phyloP scores from a whole-genome alignment of 2,888 invertebrate species.

The Acleris holmiana region DNA sequence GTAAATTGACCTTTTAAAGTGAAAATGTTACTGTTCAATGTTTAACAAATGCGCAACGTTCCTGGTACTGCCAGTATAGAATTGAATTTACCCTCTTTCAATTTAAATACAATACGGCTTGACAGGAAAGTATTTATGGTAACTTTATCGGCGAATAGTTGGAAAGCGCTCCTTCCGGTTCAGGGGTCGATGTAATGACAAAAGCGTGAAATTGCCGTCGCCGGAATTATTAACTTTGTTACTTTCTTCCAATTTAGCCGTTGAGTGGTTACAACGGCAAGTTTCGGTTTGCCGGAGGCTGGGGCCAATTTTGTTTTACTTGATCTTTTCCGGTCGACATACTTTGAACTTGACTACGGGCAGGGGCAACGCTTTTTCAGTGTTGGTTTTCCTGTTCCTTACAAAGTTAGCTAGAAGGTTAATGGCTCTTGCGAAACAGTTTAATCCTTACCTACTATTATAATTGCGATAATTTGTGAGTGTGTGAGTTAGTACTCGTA shows the following conservation, averaged over 20 bases:
- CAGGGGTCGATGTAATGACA: constrained; percentile 42
- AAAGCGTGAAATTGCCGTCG: constrained; percentile 56
- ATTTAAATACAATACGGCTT: background rate
- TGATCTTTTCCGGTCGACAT: constrained; percentile 9
- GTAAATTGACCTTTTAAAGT: background rate
- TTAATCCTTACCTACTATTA: too few relatives aligned
- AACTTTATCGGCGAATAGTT: constrained; percentile 32
- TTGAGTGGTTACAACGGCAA: constrained; percentile 29
- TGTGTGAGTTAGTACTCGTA: too few relatives aligned
- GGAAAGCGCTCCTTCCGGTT: constrained; percentile 33
- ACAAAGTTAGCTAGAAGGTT: too few relatives aligned
- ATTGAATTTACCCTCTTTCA: constrained; percentile 2
- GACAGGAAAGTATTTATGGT: constrained; percentile 22
- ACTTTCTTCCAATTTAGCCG: constrained; percentile 36
- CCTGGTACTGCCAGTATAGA: background rate
- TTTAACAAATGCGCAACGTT: too few relatives aligned
- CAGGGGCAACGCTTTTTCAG: too few relatives aligned
- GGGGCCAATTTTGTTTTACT: constrained; percentile 10
- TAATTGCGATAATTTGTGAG: too few relatives aligned
- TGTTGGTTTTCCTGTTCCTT: too few relatives aligned
- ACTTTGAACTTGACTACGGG: background rate
- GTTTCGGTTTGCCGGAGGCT: constrained; percentile 12
- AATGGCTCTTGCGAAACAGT: too few relatives aligned
- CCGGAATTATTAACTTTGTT: constrained; percentile 37
- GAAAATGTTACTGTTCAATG: background rate